These are phyloP conservation scores for Etheostoma nigrum DNA, from an alignment of 2,797 vertebrate species.

Conservation along the genomic window DNA sequence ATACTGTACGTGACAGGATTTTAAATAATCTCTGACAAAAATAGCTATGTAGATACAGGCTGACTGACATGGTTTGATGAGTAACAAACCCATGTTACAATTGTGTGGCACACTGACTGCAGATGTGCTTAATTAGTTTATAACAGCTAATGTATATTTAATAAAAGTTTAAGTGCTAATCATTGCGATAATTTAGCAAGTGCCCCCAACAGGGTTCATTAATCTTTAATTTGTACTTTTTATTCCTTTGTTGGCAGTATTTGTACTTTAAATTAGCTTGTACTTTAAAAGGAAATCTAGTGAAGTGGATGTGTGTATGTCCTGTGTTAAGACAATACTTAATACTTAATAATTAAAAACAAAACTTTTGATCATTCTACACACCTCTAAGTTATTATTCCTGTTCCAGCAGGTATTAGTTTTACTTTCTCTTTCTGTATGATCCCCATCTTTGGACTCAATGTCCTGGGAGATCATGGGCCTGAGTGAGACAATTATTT, in stretches of 20 bases:
- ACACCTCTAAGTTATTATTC: neutral
- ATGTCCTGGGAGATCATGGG: neutral
- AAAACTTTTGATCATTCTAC: neutral
- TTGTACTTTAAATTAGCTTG: neutral
- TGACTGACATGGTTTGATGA: constrained; percentile 17
- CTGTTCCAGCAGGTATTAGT: neutral
- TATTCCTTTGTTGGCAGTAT: neutral
- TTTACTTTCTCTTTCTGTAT: neutral
- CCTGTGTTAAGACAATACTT: neutral
- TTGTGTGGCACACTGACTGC: neutral
- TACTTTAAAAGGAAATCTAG: neutral
- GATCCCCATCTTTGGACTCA: constrained; percentile 1
- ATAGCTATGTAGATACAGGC: neutral
- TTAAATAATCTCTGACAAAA: constrained; percentile 27
- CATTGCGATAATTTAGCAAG: constrained; percentile 3
- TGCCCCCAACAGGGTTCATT: constrained; percentile 20
- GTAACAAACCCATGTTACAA: constrained; percentile 6
- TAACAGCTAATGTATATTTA: constrained; percentile 16
- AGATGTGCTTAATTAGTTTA: constrained; percentile 29
- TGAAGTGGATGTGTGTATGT: neutral
- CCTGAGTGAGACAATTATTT: constrained; percentile 1
- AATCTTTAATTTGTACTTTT: constrained; percentile 26
- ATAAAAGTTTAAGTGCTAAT: constrained; percentile 27
- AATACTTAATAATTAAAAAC: neutral
- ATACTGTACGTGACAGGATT: constrained; percentile 25